Base-by-base conservation (phyloP, 2,888 invertebrate genomes). In the Neocrepidodera transversa region DNA sequence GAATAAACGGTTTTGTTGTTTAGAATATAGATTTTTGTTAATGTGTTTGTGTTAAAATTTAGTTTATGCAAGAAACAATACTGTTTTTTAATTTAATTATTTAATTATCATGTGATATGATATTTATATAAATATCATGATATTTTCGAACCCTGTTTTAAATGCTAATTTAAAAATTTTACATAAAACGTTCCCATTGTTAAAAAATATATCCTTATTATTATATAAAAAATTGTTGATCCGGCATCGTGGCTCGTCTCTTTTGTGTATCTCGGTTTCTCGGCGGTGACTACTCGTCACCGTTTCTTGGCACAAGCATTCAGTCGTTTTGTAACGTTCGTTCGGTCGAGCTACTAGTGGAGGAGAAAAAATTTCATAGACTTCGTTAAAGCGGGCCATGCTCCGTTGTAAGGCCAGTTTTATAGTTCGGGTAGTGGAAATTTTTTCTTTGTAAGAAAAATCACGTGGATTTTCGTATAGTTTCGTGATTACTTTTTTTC, bases 331-430 rank as follows among this genome's bases (percentile, higher is more conserved):
- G 53, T 50, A 58, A 42, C 58, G 55, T 58, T 51, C 17, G 58
- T 40, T 26, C 14, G 43, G 35, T 36, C 49, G 11, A 43, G 63
- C 38, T 42, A n/a, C n/a, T n/a, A n/a, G n/a, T n/a, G 50, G 42
- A 35, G 20, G 52, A 57, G 48, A 58, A 49, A 23, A 18, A 35
- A 47, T 51, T 51, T 60, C 47, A 38, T 35, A 55, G 52, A 62
- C 53, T 59, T 58, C 60, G 60, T 56, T 61, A 56, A 58, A 38
- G 50, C 58, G 53, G 63, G 58, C 60, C 63, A 61, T 61, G 53
- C 63, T 64, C 57, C 52, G 49, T 45, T 51, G 55, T 59, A 42
- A 42, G 58, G 52, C 51, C 43, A 58, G 36, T 57, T n/a, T 55
- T 40, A 36, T 40, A 53, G 60, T 51, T 56, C 56, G 51, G n/a